Evolutionary conservation across 2,888 invertebrate genomes (phyloP), one percentile per base, ranked within the genome.

Genomic region (Philaethria dido): DNA sequence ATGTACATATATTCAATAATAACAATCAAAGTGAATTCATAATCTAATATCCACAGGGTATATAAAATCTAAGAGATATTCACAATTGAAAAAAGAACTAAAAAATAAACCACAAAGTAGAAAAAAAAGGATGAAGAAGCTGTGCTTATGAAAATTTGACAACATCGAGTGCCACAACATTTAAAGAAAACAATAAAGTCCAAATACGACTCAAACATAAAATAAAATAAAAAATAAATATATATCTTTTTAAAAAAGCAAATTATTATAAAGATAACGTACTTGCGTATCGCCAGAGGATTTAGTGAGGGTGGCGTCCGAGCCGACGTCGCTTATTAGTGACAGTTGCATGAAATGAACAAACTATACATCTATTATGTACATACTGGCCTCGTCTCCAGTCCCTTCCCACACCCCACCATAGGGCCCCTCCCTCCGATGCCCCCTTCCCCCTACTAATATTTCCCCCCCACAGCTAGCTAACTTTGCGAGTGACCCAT

Each of bases 321-420:
- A 88, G 76, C 86, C 89, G 83, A 87, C 87, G 86, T 92, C 92
- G 87, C 86, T 91, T 90, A 92, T 90, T 81, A 92, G 87, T 83
- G 92, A 91, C 78, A 92, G 92, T 91, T 92, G 92, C 92, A 92
- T 92, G 92, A 92, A 92, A 92, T 92, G 91, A 86, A 92, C 92
- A 92, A 92, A 92, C 92, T 92, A 90, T 88, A 87, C 86, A 87
- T 85, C 90, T 89, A 88, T 89, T 88, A 90, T 86, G 88, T 82
- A 82, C 67, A 73, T 65, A 72, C 69, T 64, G 48, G 59, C 72
- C 66, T 59, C 63, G 66, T 64, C 25, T 39, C 47, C 55, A 16
- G 9, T 33, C 48, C n/a, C n/a, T 45, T 3, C 29, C 16, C 16
- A 11, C 13, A 20, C 20, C n/a, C n/a, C n/a, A n/a, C n/a, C n/a